Percentiles rank a stretch among this genome's conserved stretches.
Evolutionary conservation across 2,113 vertebrate genomes (phyloP).

Genomic region (Diphyllodes magnificus): DNA sequence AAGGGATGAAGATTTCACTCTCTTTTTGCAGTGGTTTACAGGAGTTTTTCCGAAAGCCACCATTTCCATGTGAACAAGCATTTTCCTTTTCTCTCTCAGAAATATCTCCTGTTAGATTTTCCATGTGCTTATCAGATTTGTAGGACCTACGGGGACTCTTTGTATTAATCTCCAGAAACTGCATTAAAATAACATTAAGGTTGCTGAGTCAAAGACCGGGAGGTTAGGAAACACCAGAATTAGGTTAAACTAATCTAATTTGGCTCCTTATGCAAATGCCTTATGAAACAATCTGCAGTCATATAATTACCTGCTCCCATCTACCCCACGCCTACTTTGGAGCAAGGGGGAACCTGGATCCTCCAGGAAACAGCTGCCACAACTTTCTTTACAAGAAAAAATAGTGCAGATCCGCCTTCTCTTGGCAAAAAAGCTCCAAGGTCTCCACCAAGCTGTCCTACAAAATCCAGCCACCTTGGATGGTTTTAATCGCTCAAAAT

Average conservation of each 20-base stretch:
- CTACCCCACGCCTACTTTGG: neutral
- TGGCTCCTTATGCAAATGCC: slow-evolving; percentile 28
- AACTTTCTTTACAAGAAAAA: neutral
- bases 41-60: neutral
- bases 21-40: neutral
- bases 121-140: slow-evolving; percentile 27
- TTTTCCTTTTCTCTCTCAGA: neutral
- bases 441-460: neutral
- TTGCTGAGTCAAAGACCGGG: neutral
- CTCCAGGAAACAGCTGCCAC: neutral
- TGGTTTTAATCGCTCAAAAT: accelerated
- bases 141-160: neutral
- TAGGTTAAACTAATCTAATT: slow-evolving; percentile 23
- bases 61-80: neutral
- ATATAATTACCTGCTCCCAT: neutral
- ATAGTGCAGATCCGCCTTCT: neutral
- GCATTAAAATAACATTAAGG: slow-evolving; percentile 25
- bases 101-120: neutral
- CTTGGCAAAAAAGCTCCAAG: neutral
- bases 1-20: slow-evolving; percentile 24
- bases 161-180: slow-evolving; percentile 21
- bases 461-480: neutral
- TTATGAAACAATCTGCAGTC: neutral
- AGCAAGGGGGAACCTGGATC: neutral
- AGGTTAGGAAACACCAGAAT: slow-evolving; percentile 31